Percentiles rank a stretch among this genome's conserved stretches.
phyloP scores from a whole-genome alignment of 1,140 invertebrate species.

The Periplaneta americana region DNA sequence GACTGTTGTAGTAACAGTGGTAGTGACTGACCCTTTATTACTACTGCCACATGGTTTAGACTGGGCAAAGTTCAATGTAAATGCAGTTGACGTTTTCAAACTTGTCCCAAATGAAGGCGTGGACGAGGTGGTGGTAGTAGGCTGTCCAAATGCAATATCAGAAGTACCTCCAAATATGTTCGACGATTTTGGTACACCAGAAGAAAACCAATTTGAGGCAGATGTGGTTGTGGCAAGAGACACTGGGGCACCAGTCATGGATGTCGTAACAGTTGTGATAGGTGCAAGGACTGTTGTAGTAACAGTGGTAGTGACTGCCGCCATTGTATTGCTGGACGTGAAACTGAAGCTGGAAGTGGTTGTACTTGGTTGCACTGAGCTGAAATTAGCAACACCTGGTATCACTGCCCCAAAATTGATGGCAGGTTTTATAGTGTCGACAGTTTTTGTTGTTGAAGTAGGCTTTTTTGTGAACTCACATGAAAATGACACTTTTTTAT shows the following conservation, averaged over 20 bases:
- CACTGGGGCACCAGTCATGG: no score
- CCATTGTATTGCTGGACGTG: neutral
- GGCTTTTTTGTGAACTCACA: neutral
- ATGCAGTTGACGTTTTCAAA: no score
- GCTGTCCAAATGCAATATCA: neutral
- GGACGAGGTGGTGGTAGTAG: conserved; percentile 10
- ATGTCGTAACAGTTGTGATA: neutral
- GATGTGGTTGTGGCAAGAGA: neutral
- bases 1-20: no score
- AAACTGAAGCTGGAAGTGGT: neutral
- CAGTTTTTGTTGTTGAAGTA: neutral
- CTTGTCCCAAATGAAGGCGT: no score
- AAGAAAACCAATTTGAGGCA: neutral
- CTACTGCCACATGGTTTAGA: no score
- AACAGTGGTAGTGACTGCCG: neutral
- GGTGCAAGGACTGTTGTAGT: neutral
- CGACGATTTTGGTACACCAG: neutral
- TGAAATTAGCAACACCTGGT: conserved; percentile 11
- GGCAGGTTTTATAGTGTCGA: neutral
- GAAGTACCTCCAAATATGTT: neutral
- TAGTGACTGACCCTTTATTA: no score
- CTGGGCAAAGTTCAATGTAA: no score
- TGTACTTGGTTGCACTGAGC: neutral
- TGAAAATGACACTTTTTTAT: neutral
- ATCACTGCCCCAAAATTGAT: neutral